phyloP scores from a whole-genome alignment of 2,113 vertebrate species.

The Elephantulus edwardii region DNA sequence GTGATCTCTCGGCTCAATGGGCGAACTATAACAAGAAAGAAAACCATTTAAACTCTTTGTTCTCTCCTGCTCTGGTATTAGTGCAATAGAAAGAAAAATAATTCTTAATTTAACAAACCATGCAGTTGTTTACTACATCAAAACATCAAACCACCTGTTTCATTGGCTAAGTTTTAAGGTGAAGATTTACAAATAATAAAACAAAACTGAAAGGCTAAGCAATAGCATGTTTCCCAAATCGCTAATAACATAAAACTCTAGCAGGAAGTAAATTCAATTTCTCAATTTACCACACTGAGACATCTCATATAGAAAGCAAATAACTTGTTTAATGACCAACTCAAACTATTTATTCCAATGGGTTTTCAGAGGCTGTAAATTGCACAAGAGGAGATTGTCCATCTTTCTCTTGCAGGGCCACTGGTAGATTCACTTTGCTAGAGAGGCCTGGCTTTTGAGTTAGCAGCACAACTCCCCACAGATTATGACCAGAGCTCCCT shows the following conservation, averaged over 20 bases:
- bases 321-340: background rate
- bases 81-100: constrained; percentile 6
- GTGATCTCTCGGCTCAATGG: constrained; percentile 97
- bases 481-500: no score
- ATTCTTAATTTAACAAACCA: background rate
- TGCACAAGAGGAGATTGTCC: no score
- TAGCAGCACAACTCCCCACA: no score
- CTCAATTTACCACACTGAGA: constrained; percentile 1
- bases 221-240: background rate
- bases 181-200: constrained; percentile 25
- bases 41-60: constrained; percentile 13
- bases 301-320: background rate
- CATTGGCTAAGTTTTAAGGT: background rate
- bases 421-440: no score
- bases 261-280: constrained; percentile 30
- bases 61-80: background rate
- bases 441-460: no score
- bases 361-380: no score
- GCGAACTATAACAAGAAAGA: constrained; percentile 86
- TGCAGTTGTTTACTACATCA: constrained; percentile 16
- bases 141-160: background rate
- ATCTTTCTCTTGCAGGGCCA: no score
- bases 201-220: constrained; percentile 18
- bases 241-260: constrained; percentile 26
- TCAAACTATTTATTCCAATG: no score